Evolutionary conservation across 2,797 vertebrate genomes (phyloP).

Genomic region (Loriculus beryllinus): DNA sequence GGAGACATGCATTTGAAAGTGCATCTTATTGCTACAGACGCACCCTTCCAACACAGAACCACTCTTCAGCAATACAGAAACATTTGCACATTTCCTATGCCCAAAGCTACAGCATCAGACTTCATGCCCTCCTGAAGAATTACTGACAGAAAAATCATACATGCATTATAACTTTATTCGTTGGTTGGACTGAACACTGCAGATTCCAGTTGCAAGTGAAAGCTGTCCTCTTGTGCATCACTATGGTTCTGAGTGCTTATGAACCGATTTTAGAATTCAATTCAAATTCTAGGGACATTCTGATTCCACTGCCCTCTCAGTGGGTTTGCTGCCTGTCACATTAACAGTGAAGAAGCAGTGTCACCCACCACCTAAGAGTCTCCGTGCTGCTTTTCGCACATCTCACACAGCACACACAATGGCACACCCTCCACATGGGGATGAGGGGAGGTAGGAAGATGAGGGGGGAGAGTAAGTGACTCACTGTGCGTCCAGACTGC

Average conservation of each 20-base stretch:
- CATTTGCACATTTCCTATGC: background rate
- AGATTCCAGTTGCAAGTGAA: background rate
- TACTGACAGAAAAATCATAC: background rate
- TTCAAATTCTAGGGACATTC: background rate
- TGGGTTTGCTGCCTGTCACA: background rate
- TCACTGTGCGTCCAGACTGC: constrained; percentile 64
- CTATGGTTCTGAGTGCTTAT: background rate
- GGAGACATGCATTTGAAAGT: background rate
- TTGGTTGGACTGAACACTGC: background rate
- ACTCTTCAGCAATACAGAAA: background rate
- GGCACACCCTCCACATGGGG: background rate
- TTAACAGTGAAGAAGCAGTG: background rate
- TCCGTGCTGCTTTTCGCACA: background rate
- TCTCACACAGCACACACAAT: background rate
- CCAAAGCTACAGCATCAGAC: background rate
- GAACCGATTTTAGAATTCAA: background rate
- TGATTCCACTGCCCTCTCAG: background rate
- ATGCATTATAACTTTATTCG: background rate
- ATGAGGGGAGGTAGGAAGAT: background rate
- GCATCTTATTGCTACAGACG: background rate
- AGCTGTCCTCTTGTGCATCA: background rate
- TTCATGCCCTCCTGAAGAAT: background rate
- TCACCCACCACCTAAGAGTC: background rate
- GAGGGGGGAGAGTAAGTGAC: constrained; percentile 45
- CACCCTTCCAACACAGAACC: background rate